Conservation (phyloP, 2,888 invertebrate genomes). For the Amiota communis region DNA sequence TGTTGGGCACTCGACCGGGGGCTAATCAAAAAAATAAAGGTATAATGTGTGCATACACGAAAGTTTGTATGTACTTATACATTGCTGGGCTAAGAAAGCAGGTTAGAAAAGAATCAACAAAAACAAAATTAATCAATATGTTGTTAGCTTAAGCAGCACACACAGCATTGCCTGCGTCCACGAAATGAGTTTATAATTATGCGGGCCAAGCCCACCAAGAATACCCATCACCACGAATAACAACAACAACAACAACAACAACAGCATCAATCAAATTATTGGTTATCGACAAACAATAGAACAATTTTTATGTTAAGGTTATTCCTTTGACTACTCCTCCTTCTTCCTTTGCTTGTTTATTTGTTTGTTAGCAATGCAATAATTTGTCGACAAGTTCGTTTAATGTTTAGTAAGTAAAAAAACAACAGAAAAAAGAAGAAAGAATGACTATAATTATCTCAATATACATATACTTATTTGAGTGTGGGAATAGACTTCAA, state of each 20-base stretch:
- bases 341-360: too few species aligned
- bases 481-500: not conserved
- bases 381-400: conserved; percentile 5
- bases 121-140: conserved; percentile 61
- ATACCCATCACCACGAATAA: conserved; percentile 43
- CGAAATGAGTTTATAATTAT: conserved; percentile 62
- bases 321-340: not conserved
- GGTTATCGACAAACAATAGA: conserved; percentile 44
- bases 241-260: conserved; percentile 17
- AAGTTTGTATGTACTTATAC: conserved; percentile 16
- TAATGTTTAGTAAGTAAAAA: not conserved
- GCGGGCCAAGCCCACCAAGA: conserved; percentile 44
- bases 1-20: too few species aligned
- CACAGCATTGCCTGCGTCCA: not conserved
- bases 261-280: conserved; percentile 47
- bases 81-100: conserved; percentile 28
- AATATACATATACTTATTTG: not conserved
- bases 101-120: not conserved
- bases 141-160: conserved; percentile 49
- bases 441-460: not conserved
- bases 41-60: not conserved
- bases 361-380: not conserved
- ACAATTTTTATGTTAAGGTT: not conserved
- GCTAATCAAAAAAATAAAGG: not conserved
- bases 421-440: not conserved